Conservation (phyloP, 2,797 vertebrate genomes). For the Tapera naevia region DNA sequence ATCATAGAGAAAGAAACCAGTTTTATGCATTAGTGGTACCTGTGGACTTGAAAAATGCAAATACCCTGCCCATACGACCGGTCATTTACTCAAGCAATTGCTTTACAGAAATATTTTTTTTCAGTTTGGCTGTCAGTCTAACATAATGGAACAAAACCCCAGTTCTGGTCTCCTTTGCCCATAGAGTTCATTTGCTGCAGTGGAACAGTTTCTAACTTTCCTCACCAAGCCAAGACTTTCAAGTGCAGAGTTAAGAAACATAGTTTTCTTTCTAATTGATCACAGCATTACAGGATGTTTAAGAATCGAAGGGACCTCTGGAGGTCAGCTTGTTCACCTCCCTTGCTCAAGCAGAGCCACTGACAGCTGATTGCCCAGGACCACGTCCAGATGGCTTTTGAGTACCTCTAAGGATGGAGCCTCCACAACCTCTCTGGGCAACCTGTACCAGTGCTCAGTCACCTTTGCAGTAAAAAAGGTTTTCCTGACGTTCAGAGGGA, state of each 20-base stretch:
- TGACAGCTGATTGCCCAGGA: not conserved
- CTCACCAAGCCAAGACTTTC: not conserved
- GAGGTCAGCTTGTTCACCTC: not conserved
- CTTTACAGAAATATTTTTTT: not conserved
- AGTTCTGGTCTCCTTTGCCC: not conserved
- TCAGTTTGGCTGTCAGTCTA: not conserved
- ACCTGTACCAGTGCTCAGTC: not conserved
- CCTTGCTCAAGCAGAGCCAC: not conserved
- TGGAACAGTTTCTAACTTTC: not conserved
- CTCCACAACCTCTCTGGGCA: not conserved
- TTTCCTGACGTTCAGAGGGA: not conserved
- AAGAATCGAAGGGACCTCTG: not conserved
- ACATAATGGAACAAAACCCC: not conserved
- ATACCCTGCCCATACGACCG: not conserved
- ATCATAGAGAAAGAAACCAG: not conserved
- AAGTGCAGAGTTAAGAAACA: not conserved
- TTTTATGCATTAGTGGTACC: not conserved
- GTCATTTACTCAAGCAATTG: not conserved
- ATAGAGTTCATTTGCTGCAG: not conserved
- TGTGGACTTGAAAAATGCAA: not conserved
- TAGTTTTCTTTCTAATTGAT: not conserved
- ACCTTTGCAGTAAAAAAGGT: not conserved
- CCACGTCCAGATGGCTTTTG: not conserved
- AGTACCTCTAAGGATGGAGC: not conserved
- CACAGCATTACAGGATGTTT: not conserved